phyloP scores from a whole-genome alignment of 2,113 vertebrate genomes.

The Pygathrix nemaeus region DNA sequence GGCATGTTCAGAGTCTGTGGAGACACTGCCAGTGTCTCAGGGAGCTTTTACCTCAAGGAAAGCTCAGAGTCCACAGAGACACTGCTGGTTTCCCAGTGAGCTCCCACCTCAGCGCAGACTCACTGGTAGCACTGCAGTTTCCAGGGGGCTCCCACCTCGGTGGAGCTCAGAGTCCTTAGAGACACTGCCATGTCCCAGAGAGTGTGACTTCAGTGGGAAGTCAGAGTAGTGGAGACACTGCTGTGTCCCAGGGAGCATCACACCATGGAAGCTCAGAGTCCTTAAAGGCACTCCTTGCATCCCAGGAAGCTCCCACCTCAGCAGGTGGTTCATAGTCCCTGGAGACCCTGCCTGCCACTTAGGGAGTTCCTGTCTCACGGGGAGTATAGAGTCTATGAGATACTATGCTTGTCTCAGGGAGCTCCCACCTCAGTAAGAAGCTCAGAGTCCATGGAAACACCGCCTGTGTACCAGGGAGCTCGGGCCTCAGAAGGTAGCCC shows the following conservation, averaged over 20 bases:
- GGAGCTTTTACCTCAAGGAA: neutral
- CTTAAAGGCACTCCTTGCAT: neutral
- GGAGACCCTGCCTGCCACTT: neutral
- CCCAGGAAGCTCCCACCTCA: neutral
- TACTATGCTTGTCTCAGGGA: too few species aligned
- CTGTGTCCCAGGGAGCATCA: neutral
- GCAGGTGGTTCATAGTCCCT: neutral
- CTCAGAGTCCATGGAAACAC: neutral
- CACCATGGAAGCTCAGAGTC: neutral
- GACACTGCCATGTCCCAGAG: neutral
- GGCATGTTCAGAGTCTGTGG: neutral
- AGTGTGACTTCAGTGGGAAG: neutral
- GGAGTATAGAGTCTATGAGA: neutral
- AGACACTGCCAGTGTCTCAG: neutral
- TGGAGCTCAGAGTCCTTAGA: neutral
- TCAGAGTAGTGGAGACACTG: neutral
- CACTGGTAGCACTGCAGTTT: neutral
- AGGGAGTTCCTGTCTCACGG: neutral
- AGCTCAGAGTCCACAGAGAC: neutral
- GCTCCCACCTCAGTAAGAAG: neutral
- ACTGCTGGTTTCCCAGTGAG: neutral
- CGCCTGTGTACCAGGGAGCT: too few species aligned
- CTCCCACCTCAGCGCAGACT: neutral
- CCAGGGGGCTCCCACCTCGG: neutral
- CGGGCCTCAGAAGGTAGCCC: neutral